Base-by-base conservation (phyloP, 2,888 invertebrate genomes). In the Neoaliturus tenellus region DNA sequence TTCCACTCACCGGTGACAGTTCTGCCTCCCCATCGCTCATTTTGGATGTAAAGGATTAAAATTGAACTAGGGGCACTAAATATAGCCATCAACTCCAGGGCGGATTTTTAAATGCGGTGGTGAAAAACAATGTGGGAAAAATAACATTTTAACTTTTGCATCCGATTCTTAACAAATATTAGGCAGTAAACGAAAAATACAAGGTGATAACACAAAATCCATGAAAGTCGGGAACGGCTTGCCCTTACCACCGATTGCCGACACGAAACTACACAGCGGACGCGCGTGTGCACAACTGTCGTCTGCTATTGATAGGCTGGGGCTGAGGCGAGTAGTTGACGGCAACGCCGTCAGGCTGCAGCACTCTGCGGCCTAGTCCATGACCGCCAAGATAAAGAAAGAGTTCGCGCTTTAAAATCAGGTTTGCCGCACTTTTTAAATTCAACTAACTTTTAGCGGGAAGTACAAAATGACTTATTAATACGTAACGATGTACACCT, bases 21-120 rank as follows among this genome's bases (percentile, higher is more conserved):
- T 87, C 87, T 23, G 86, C 86, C 84, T 87, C 87, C 31, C 86
- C 85, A 81, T 87, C 87, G 81, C 87, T 87, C 81, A 84, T 82
- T 73, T 51, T 55, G 55, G 55, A 25, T 2, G 55, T 10, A n/a
- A 51, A 78, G 78, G 78, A 55, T 51, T 78, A 35, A 51, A 51
- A 14, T 78, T 55, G 35, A 5, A 33, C 48, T 48, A n/a, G n/a
- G 55, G 35, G 8, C 35, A 78, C 78, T 78, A 78, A 78, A 78
- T 78, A 78, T 78, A 78, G 78, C 78, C 78, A 78, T 78, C 78
- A 51, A 55, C 31, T 3, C 28, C 48, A n/a, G 75, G 75, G 75
- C 23, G 44, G 23, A 14, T 1, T 44, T 75, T n/a, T 14, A 39
- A 39, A 39, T 28, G 69, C n/a, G 20, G 2, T 5, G 33, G 23